These are phyloP conservation scores for Triops cancriformis DNA, from an alignment of 1,140 invertebrate genomes.

Conservation along the genomic window DNA sequence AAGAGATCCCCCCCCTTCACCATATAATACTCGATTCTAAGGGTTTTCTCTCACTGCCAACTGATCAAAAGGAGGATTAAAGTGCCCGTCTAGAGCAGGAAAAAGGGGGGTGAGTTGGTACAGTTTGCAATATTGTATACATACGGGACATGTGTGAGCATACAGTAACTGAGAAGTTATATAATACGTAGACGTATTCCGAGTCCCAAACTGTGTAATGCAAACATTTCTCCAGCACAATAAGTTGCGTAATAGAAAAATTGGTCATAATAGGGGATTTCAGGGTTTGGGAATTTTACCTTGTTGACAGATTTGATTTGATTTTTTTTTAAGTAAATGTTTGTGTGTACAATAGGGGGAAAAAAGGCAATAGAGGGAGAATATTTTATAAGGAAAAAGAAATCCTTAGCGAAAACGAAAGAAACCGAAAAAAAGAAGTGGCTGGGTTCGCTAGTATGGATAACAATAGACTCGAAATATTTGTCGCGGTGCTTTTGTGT, in stretches of 20 bases:
- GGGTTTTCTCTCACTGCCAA: background rate
- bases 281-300: background rate
- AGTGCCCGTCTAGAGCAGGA: background rate
- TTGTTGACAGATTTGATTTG: background rate
- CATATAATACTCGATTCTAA: background rate
- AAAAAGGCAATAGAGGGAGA: background rate
- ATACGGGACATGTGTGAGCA: background rate
- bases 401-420: background rate
- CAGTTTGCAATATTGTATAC: background rate
- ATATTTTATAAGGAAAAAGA: background rate
- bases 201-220: background rate
- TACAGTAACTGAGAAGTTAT: background rate
- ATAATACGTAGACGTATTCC: background rate
- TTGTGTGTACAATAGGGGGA: background rate
- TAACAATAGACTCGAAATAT: background rate
- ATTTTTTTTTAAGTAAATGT: background rate
- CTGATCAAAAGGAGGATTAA: slow-evolving; percentile 10
- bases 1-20: background rate
- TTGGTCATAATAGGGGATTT: background rate
- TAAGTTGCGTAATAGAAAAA: too few species aligned
- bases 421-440: background rate
- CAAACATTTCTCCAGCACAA: background rate
- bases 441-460: background rate
- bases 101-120: background rate
- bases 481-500: slow-evolving; percentile 12